These are phyloP conservation scores for Brachionus rotundiformis DNA, from an alignment of 1,140 invertebrate species.

Conservation along the genomic window DNA sequence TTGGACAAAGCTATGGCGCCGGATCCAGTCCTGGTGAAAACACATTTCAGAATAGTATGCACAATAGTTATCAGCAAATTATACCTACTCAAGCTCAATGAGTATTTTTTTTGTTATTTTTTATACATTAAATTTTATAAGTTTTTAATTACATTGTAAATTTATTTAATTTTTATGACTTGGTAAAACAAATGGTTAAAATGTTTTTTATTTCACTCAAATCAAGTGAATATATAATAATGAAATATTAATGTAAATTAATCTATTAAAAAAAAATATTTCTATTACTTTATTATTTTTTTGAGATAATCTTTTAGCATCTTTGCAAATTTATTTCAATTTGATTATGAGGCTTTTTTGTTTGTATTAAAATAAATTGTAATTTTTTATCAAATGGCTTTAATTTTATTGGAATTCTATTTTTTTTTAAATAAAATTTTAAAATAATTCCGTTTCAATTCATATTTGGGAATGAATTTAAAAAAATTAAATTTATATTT, in stretches of 20 bases:
- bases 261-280: background rate
- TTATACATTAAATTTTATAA: background rate
- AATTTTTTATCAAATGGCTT: background rate
- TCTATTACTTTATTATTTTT: background rate
- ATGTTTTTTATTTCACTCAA: background rate
- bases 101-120: conserved; percentile 22
- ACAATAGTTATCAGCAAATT: conserved; percentile 39
- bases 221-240: background rate
- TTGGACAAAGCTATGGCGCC: background rate
- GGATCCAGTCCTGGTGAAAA: background rate
- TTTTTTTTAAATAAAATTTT: conserved; percentile 6
- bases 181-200: background rate
- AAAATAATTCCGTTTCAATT: background rate
- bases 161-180: background rate
- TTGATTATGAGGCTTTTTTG: conserved; percentile 9
- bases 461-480: background rate
- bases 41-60: conserved; percentile 9
- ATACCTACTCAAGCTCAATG: conserved; percentile 16
- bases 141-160: background rate
- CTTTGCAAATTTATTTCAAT: background rate
- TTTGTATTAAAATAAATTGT: conserved; percentile 1
- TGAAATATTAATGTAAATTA: background rate
- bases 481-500: too few species aligned
- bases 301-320: background rate
- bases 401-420: background rate